Base-by-base conservation (phyloP, 1,140 invertebrate genomes). In the Hyposmocoma kahamanoa region DNA sequence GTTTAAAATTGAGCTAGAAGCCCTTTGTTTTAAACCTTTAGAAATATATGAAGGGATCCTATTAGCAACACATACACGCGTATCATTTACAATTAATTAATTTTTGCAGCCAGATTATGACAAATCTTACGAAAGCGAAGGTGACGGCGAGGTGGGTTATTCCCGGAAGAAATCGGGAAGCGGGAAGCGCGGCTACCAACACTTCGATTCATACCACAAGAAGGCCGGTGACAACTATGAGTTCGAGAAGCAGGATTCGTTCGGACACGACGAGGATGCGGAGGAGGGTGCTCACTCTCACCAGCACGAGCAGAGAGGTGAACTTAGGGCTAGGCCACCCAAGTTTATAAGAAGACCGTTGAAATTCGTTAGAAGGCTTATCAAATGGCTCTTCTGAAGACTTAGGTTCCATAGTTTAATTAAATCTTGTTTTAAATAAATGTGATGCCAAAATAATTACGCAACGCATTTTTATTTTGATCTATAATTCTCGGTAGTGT, bases 191-290 rank as follows among this genome's bases (percentile, higher is more conserved):
- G 91, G 91, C 0, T 93, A 92, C 84, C 91, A 92, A 67, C 89
- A 89, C 54, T 90, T 90, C 56, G 91, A 92, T 66, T 91, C 90
- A 30, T 92, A 88, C 76, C 91, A 92, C 77, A 92, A 92, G 72
- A 91, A 90, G 66, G 89, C 89, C 15, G 90, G 91, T 1, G 91
- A 93, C 71, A 88, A 90, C 64, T 92, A 91, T 66, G 91, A 90
- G 38, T 91, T 90, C 55, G 90, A 92, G 72, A 89, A 90, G 59
- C 88, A 92, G 65, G 88, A 89, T 17, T 88, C 89, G 24, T 92
- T 79, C 62, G 91, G 91, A 9, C 59, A 62, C 9, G 84, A 82
- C 10, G 58, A 87, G 10, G 75, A 72, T 15, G 82, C 71, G 9
- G 78, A 87, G 17, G 60, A 61, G 32, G 72, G 66, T 1, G 68